Evolutionary conservation across 2,113 vertebrate species (phyloP).

Genomic region (Heterochromis multidens): DNA sequence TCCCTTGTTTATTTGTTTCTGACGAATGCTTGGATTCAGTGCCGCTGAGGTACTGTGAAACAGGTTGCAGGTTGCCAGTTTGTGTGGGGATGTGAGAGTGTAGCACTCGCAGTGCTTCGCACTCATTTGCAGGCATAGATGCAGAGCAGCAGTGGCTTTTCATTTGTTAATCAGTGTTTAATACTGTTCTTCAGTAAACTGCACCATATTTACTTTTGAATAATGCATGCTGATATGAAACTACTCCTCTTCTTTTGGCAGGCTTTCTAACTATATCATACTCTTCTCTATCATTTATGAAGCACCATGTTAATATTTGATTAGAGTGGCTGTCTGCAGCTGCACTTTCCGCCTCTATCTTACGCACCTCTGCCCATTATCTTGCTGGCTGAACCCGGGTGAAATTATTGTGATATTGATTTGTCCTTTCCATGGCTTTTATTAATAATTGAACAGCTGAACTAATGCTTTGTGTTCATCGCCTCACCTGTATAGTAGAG

Average conservation of each 20-base stretch:
- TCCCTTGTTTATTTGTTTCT: slow-evolving; percentile 30
- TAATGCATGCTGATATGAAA: background rate
- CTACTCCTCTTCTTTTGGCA: background rate
- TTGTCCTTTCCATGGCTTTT: slow-evolving; percentile 19
- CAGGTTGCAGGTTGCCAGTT: slow-evolving; percentile 65
- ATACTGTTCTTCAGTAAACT: slow-evolving; percentile 17
- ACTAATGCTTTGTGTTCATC: background rate
- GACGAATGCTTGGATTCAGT: slow-evolving; percentile 12
- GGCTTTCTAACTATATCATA: slow-evolving; percentile 32
- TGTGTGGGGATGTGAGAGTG: slow-evolving; percentile 20
- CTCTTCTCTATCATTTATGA: slow-evolving; percentile 54
- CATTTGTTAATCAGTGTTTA: slow-evolving; percentile 28
- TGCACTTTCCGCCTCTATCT: slow-evolving; percentile 39
- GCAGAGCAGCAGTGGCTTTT: slow-evolving; percentile 28
- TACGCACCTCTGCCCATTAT: slow-evolving; percentile 31
- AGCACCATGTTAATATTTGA: slow-evolving; percentile 70
- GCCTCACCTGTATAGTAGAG: slow-evolving; percentile 26
- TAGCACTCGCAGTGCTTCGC: background rate
- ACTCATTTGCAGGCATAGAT: slow-evolving; percentile 34
- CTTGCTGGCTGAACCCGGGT: background rate
- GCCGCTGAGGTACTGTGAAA: slow-evolving; percentile 39
- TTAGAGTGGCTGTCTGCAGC: slow-evolving; percentile 54
- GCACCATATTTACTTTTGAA: slow-evolving; percentile 24
- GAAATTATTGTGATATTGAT: slow-evolving; percentile 12
- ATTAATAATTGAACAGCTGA: slow-evolving; percentile 37